Evolutionary conservation across 2,797 vertebrate genomes (phyloP).

Genomic region (Delichon dasypus): DNA sequence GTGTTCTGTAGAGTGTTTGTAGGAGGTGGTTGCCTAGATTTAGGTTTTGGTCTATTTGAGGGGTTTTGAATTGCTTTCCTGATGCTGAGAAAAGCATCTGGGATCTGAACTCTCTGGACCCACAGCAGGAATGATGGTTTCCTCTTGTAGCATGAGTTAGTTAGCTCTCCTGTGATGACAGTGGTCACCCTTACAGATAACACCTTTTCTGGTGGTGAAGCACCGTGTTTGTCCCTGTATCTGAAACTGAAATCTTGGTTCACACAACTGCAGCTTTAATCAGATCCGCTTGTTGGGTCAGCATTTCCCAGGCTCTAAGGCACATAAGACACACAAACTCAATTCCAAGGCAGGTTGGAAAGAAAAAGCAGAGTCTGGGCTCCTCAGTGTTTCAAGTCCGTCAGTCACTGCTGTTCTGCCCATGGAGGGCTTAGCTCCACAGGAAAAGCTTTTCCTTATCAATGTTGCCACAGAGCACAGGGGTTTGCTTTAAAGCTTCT

Average conservation of each 20-base stretch:
- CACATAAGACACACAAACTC: not conserved
- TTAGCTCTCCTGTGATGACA: not conserved
- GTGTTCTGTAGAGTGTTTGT: not conserved
- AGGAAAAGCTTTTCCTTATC: slow-evolving; percentile 33
- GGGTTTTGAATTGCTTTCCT: not conserved
- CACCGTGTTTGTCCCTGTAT: accelerated
- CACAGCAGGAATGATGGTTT: not conserved
- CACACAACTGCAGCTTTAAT: accelerated
- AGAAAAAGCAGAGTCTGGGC: not conserved
- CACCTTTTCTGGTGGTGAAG: not conserved
- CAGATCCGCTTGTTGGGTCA: not conserved
- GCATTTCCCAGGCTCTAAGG: not conserved
- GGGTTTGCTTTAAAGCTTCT: slow-evolving; percentile 27
- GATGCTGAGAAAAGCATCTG: not conserved
- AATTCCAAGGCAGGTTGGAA: not conserved
- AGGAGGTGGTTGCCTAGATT: not conserved
- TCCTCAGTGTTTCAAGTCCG: not conserved
- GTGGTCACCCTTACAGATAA: accelerated
- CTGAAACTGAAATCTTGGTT: not conserved
- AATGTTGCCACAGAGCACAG: not conserved
- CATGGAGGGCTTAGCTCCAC: not conserved
- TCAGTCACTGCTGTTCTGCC: not conserved
- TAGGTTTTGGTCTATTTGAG: not conserved
- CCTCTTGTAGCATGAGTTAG: not conserved
- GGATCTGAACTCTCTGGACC: not conserved